phyloP scores from a whole-genome alignment of 2,797 vertebrate species.

The Ammospiza maritima region DNA sequence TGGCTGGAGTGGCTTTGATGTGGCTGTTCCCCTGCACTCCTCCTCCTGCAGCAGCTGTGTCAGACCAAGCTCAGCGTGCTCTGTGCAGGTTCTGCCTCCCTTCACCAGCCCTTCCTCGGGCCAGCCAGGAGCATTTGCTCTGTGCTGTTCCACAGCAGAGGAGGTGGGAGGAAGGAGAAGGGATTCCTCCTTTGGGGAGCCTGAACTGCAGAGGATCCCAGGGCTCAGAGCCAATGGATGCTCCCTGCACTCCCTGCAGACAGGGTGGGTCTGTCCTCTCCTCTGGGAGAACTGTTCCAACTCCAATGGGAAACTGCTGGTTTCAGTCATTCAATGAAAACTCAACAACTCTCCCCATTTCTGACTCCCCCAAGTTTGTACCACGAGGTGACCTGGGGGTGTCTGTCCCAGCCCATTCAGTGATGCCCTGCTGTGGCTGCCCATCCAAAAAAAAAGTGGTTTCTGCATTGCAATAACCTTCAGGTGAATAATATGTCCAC shows the following conservation, averaged over 20 bases:
- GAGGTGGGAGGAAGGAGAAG: neutral
- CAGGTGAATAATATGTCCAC: no score
- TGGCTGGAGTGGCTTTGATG: conserved; percentile 17
- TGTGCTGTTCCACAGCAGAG: neutral
- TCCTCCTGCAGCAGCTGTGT: neutral
- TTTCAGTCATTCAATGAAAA: neutral
- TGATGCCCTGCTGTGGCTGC: neutral
- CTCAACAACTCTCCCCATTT: neutral
- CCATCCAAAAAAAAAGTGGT: accelerated
- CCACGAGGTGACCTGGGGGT: neutral
- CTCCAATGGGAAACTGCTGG: neutral
- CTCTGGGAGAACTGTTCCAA: neutral
- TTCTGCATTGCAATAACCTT: no score
- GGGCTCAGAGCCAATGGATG: accelerated
- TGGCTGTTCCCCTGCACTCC: neutral
- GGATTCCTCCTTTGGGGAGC: neutral
- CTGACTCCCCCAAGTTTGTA: neutral
- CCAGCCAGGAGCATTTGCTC: neutral
- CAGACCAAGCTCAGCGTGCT: neutral
- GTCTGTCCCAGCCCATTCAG: neutral
- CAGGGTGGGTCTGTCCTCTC: neutral
- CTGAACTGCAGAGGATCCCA: neutral
- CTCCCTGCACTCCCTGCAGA: neutral
- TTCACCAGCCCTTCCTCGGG: neutral
- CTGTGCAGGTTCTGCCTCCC: neutral